Evolutionary conservation across 2,113 vertebrate genomes (phyloP).

Genomic region (Rhipidura dahli): DNA sequence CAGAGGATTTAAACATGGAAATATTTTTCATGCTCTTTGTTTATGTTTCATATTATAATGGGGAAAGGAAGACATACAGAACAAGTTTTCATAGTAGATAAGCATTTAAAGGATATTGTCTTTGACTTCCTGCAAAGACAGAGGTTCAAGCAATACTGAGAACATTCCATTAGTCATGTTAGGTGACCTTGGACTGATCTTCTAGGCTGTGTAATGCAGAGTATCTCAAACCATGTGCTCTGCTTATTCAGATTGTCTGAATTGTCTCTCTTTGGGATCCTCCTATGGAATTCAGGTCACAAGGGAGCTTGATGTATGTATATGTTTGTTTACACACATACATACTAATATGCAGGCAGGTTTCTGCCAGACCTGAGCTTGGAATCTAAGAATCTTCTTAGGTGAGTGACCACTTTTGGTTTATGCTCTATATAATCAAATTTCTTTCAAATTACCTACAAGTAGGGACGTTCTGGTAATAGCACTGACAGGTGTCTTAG

Average conservation of each 20-base stretch:
- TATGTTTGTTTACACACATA: background rate
- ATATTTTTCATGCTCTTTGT: background rate
- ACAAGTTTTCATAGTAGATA: background rate
- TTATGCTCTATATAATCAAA: background rate
- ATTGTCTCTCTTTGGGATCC: background rate
- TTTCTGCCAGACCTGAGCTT: background rate
- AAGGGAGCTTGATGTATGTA: background rate
- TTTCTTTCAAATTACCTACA: background rate
- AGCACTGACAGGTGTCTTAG: background rate
- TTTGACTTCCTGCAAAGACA: background rate
- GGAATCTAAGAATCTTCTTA: background rate
- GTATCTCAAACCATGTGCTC: background rate
- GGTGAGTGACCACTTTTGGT: background rate
- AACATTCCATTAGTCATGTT: accelerated
- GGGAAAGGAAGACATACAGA: background rate
- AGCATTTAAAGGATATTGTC: background rate
- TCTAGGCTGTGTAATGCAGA: background rate
- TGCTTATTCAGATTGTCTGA: background rate
- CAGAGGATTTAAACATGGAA: background rate
- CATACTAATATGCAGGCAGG: background rate
- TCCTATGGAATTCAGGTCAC: background rate
- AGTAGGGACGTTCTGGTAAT: background rate
- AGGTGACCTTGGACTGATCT: background rate
- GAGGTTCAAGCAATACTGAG: background rate
- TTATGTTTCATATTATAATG: background rate